Conservation (phyloP, 2,113 vertebrate genomes). For the Glareola pratincola region DNA sequence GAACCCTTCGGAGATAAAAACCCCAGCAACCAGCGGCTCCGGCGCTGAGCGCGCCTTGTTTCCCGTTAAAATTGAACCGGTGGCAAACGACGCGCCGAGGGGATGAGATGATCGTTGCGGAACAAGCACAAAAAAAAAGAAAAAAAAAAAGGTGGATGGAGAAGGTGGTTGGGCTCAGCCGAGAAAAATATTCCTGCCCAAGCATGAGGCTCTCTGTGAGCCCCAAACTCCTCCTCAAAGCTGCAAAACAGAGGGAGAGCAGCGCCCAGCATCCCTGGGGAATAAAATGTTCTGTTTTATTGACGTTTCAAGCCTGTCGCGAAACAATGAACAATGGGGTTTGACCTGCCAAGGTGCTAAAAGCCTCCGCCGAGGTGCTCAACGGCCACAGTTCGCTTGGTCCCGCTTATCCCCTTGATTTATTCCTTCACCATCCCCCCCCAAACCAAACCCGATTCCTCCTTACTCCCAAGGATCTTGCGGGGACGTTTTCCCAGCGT, state of each 20-base stretch:
- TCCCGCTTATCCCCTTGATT: accelerated
- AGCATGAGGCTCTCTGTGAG: not conserved
- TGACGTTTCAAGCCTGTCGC: not conserved
- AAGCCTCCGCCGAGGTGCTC: not conserved
- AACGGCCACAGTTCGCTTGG: accelerated
- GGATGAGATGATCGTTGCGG: not conserved
- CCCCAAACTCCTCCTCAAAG: not conserved
- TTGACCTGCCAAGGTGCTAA: not conserved
- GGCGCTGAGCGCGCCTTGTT: not conserved
- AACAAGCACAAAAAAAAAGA: not conserved
- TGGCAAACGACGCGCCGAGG: not conserved
- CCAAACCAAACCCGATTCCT: not conserved
- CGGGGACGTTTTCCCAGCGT: not conserved
- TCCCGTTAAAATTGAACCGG: not conserved
- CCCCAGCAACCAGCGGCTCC: not conserved
- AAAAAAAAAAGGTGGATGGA: not conserved
- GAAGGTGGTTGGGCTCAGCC: not conserved
- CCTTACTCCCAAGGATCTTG: not conserved
- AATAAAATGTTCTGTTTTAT: not conserved
- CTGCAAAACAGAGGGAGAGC: not conserved
- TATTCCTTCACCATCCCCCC: not conserved
- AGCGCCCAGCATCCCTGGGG: accelerated
- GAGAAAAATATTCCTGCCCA: not conserved
- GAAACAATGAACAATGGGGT: not conserved
- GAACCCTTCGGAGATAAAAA: not conserved